Base-by-base conservation (phyloP, 2,888 invertebrate species). In the Yponomeuta evonymella region DNA sequence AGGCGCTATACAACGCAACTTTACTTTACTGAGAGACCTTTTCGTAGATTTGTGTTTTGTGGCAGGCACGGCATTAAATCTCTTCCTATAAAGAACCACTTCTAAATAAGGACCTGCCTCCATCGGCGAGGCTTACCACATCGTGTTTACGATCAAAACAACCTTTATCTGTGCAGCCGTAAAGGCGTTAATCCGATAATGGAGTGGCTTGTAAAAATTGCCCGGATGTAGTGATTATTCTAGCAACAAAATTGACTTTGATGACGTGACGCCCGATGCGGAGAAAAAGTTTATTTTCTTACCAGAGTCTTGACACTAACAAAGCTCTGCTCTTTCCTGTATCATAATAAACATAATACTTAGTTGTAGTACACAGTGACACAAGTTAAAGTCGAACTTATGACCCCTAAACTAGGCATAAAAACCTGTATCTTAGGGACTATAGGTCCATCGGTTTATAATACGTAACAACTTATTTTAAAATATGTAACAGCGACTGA, bases 241-340 rank as follows among this genome's bases (percentile, higher is more conserved):
- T 30, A 65, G 67, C 67, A 67, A 67, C 23, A 67, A 67, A 43
- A 67, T 67, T 43, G 48, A 67, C 36, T 67, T 67, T 67, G 67
- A 67, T 43, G n/a, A 12, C 67, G 6, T 58, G 51, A 15, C 51
- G 51, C 51, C 51, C 5, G 51, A 8, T 58, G 51, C 12, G 51
- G 12, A 15, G 51, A 15, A 58, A 58, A 15, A 2, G 51, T 15
- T 12, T 58, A 1, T 58, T 58, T 58, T 15, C 51, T 58, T 58
- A 15, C 51, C 15, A 58, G 12, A 43, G 43, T 51, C 1, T 58
- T 10, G 51, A 58, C 15, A 58, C 15, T 58, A 12, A 12, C 51
- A 15, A 12, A 2, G 2, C 8, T 51, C 51, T 4, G 33, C 5
- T 33, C 51, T 15, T 58, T 15, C 9, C 43, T 43, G 6, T 8